phyloP scores from a whole-genome alignment of 2,888 invertebrate species.

The Lydus trimaculatus region DNA sequence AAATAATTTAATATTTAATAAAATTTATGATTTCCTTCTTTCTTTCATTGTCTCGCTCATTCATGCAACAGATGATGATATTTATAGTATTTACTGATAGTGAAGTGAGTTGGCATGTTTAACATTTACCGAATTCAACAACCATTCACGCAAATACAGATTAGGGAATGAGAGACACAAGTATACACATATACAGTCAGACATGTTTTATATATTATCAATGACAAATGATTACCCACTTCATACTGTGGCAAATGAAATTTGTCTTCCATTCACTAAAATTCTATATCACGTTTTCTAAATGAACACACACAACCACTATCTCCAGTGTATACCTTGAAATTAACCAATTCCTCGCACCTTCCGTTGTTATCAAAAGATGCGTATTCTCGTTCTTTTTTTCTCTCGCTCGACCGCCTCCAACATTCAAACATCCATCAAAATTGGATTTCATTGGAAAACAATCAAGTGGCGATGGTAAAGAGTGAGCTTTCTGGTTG shows the following conservation, averaged over 20 bases:
- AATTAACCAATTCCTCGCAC: neutral
- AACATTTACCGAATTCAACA: constrained; percentile 17
- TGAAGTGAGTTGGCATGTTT: constrained; percentile 28
- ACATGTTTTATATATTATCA: neutral
- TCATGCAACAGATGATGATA: constrained; percentile 29
- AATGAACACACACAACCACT: neutral
- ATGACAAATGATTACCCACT: constrained; percentile 6
- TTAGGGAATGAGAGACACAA: neutral
- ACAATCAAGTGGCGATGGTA: neutral
- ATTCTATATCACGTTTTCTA: constrained; percentile 5
- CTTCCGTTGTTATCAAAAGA: constrained; percentile 3
- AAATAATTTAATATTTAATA: neutral
- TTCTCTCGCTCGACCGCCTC: neutral
- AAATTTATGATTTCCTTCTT: neutral
- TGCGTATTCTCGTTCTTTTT: neutral
- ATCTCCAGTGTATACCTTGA: neutral
- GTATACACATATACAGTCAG: neutral
- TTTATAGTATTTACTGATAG: constrained; percentile 26
- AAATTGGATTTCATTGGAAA: neutral
- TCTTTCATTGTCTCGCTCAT: neutral
- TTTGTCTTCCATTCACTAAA: neutral
- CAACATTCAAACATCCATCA: constrained; percentile 3
- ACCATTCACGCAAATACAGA: neutral
- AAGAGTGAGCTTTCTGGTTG: neutral
- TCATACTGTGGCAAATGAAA: neutral